Conservation (phyloP, 2,797 vertebrate genomes). For the Macroramphosus scolopax region DNA sequence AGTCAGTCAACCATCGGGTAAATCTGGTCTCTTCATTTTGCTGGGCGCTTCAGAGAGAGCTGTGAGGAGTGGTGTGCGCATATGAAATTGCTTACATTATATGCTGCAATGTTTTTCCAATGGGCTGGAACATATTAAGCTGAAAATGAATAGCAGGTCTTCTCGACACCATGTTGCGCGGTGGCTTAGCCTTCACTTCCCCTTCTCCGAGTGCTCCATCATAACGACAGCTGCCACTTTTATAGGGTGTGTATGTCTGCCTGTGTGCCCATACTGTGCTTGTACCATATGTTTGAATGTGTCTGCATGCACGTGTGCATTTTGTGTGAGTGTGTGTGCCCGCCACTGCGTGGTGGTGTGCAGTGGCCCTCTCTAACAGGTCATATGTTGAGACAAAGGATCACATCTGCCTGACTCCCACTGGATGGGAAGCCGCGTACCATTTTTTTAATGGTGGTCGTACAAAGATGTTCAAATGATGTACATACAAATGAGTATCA, state of each 20-base stretch:
- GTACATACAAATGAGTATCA: slow-evolving; percentile 54
- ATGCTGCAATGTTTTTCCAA: slow-evolving; percentile 79
- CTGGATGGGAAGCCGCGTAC: slow-evolving; percentile 44
- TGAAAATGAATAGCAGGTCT: slow-evolving; percentile 80
- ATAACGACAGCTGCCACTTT: slow-evolving; percentile 78
- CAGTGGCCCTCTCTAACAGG: slow-evolving; percentile 52
- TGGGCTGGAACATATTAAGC: slow-evolving; percentile 81
- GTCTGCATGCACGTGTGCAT: no score
- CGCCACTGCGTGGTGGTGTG: slow-evolving; percentile 33
- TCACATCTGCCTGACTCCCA: slow-evolving; percentile 58
- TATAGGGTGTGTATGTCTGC: slow-evolving; percentile 48
- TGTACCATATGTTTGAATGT: slow-evolving; percentile 60
- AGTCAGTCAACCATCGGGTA: slow-evolving; percentile 65
- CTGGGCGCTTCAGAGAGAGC: slow-evolving; percentile 53
- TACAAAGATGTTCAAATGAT: slow-evolving; percentile 51
- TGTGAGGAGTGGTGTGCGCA: slow-evolving; percentile 59
- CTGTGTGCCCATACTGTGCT: slow-evolving; percentile 53
- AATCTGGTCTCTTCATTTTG: slow-evolving; percentile 75
- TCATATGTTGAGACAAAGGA: slow-evolving; percentile 70
- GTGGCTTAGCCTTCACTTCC: slow-evolving; percentile 77
- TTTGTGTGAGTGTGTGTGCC: slow-evolving; percentile 13
- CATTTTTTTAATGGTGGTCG: slow-evolving; percentile 41
- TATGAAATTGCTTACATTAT: slow-evolving; percentile 78
- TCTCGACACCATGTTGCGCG: slow-evolving; percentile 74
- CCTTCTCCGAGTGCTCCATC: slow-evolving; percentile 73